Conservation (phyloP, 2,113 vertebrate species). For the Synodontis membranacea region DNA sequence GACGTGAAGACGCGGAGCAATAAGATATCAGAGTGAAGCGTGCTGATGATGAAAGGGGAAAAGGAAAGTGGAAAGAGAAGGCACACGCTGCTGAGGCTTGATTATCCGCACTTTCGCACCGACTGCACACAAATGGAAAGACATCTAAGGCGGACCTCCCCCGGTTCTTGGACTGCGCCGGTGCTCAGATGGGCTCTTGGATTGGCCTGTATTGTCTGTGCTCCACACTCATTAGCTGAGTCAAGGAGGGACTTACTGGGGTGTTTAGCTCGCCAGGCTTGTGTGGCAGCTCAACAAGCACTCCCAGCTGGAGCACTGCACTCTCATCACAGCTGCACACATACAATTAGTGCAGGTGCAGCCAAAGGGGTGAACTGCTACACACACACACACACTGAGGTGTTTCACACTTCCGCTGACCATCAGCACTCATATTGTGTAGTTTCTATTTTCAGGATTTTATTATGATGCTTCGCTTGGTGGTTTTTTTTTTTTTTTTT, state of each 20-base stretch:
- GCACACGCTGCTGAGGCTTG: conserved; percentile 35
- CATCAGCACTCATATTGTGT: neutral
- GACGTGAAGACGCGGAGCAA: conserved; percentile 27
- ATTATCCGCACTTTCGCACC: conserved; percentile 51
- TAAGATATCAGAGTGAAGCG: conserved; percentile 11
- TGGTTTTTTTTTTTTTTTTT: too few relatives aligned
- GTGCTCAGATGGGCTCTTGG: conserved; percentile 50
- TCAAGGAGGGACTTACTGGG: conserved; percentile 60
- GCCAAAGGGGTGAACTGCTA: conserved; percentile 41
- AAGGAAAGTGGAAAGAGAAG: conserved; percentile 18
- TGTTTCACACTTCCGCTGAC: conserved; percentile 16
- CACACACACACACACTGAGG: conserved; percentile 36
- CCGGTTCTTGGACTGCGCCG: conserved; percentile 46
- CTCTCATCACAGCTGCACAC: conserved; percentile 58
- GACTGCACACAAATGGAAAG: conserved; percentile 47
- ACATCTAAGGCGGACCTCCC: conserved; percentile 50
- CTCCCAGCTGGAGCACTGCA: conserved; percentile 58
- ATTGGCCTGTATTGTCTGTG: conserved; percentile 58
- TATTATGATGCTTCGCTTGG: neutral
- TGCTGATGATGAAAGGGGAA: conserved; percentile 33
- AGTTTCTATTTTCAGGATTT: neutral
- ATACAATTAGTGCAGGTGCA: conserved; percentile 61
- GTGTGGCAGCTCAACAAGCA: conserved; percentile 57
- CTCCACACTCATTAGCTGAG: conserved; percentile 60
- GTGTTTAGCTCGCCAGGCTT: conserved; percentile 52